A percentile compares a stretch with the other conserved stretches of the same genome.
phyloP scores from a whole-genome alignment of 2,888 invertebrate genomes.

The Drosophila kokeensis region DNA sequence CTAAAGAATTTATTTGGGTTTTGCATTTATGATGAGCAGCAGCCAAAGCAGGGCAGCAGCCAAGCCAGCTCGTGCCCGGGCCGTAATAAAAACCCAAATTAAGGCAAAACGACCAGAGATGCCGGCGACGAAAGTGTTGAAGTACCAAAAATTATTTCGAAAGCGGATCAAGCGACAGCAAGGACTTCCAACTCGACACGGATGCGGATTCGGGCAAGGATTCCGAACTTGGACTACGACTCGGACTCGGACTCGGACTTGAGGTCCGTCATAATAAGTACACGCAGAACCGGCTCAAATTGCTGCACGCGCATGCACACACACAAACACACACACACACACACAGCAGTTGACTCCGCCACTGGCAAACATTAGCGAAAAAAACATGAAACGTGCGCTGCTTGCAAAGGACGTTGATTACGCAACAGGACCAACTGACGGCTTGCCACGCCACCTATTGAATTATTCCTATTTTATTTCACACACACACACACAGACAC shows the following conservation, averaged over 20 bases:
- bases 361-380: slow-evolving; percentile 57
- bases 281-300: slow-evolving; percentile 62
- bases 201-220: neutral
- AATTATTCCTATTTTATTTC: slow-evolving; percentile 68
- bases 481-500: slow-evolving; percentile 3
- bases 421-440: slow-evolving; percentile 54
- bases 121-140: slow-evolving; percentile 63
- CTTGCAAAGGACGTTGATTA: slow-evolving; percentile 77
- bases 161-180: slow-evolving; percentile 32
- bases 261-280: slow-evolving; percentile 50
- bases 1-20: slow-evolving; percentile 69
- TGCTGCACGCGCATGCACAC: slow-evolving; percentile 53
- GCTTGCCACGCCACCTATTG: slow-evolving; percentile 49
- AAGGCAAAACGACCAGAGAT: slow-evolving; percentile 35
- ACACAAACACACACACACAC: slow-evolving; percentile 16
- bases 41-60: slow-evolving; percentile 15
- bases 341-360: slow-evolving; percentile 36
- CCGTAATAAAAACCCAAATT: slow-evolving; percentile 62
- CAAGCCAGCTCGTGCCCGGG: slow-evolving; percentile 4
- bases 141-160: slow-evolving; percentile 51
- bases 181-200: slow-evolving; percentile 43
- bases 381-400: slow-evolving; percentile 73
- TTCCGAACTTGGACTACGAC: neutral
- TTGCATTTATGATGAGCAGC: slow-evolving; percentile 74
- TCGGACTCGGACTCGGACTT: slow-evolving; percentile 12